Percentiles rank a stretch among this genome's conserved stretches.
phyloP scores from a whole-genome alignment of 2,888 invertebrate genomes.

The Drosophila paucipuncta region DNA sequence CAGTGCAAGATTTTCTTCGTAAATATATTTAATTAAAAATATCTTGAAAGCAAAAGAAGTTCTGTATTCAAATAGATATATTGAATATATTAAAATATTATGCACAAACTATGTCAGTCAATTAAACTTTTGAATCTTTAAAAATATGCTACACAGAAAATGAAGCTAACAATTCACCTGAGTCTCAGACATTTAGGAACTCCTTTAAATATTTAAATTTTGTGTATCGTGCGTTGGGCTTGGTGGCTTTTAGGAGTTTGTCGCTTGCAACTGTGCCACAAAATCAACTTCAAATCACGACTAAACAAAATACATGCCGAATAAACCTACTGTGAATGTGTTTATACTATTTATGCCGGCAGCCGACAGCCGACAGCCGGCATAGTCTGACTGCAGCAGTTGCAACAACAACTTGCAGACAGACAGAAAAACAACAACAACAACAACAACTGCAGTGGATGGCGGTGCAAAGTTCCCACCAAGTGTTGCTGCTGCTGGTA shows the following conservation, averaged over 20 bases:
- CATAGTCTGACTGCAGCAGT: constrained; percentile 38
- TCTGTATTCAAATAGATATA: background rate
- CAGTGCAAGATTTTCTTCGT: background rate
- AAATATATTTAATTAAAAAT: constrained; percentile 17
- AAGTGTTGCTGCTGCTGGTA: constrained; percentile 42
- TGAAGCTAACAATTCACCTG: constrained; percentile 38
- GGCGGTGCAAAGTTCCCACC: constrained; percentile 55
- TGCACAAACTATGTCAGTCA: background rate
- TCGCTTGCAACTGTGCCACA: constrained; percentile 53
- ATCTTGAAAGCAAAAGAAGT: background rate
- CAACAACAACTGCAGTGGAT: constrained; percentile 38
- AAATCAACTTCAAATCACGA: constrained; percentile 78
- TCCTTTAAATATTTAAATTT: constrained; percentile 59
- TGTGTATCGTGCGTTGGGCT: constrained; percentile 53
- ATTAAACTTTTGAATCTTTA: background rate
- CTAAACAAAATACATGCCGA: constrained; percentile 67
- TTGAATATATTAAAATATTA: background rate
- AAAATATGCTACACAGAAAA: background rate
- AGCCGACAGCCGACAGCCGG: constrained; percentile 57
- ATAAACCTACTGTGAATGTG: constrained; percentile 68
- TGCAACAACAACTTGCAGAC: constrained; percentile 14
- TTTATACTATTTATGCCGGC: constrained; percentile 73
- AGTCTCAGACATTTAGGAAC: constrained; percentile 31
- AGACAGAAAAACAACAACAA: constrained; percentile 22
- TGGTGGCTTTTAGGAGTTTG: constrained; percentile 19